Evolutionary conservation across 2,888 invertebrate genomes (phyloP), one percentile per base, ranked within the genome.

Genomic region (Margaritifera margaritifera): DNA sequence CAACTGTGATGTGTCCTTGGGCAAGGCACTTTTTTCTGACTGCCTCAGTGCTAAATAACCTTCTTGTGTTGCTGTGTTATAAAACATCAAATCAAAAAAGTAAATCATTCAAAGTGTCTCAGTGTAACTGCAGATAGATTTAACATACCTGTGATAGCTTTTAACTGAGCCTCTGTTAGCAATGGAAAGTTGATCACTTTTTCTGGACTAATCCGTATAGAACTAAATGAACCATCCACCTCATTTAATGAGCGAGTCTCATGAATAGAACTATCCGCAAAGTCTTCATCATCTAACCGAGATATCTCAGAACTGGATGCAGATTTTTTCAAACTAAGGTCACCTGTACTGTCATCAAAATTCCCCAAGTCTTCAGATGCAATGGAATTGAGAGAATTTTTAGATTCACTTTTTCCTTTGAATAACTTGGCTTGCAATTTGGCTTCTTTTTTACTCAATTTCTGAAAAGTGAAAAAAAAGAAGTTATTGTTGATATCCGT

Each of bases 141-240:
- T 8, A 54, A 72, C 66, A 42, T 67, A 89, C 89, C 89, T 78
- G 87, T 87, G 50, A 90, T 85, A 25, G 89, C 86, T 72, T 84
- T 87, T 65, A 86, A 80, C 73, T 89, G 89, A 51, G 88, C 89
- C 70, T 89, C 88, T n/a, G 88, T 88, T 42, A 90, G 80, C 50
- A 83, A 82, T 11, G 87, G 84, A 22, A 87, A 72, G 56, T 81
- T 80, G 24, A 85, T 75, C 53, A 83, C 80, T 78, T 83, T 84
- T 71, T 87, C 88, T 0, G 87, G 87, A 72, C 86, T 87, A 64
- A 84, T 82, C 58, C 86, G 75, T 24, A 84, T 77, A 4, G 82
- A 42, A 42, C 42, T 42, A 42, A 42, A 79, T 61, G 82, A 74
- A 61, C 84, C 85, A 31, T 85, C 85, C n/a, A 83, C 74, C 25